Evolutionary conservation across 2,113 vertebrate genomes (phyloP).

Genomic region (Charadrius vociferus): DNA sequence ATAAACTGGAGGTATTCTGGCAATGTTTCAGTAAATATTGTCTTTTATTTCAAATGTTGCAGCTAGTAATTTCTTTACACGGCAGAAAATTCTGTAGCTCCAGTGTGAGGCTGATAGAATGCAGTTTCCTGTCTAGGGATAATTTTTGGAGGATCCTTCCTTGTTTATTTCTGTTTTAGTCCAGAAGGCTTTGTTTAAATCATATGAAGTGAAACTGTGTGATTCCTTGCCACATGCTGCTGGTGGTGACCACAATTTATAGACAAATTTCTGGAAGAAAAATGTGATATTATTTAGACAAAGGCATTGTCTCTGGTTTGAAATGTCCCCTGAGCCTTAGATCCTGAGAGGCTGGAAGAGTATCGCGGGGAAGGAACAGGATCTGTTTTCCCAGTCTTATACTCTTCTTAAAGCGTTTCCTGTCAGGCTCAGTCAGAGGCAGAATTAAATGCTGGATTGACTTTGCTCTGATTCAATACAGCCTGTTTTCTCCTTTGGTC

Average conservation of each 20-base stretch:
- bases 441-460: not conserved
- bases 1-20: not conserved
- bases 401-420: not conserved
- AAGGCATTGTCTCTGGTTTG: not conserved
- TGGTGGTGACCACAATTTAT: not conserved
- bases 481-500: not conserved
- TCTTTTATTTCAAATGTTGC: not conserved
- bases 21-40: not conserved
- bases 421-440: not conserved
- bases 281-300: not conserved
- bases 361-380: rapidly evolving
- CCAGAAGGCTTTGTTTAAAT: not conserved
- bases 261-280: not conserved
- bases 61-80: not conserved
- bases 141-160: not conserved
- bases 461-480: not conserved
- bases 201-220: not conserved
- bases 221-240: not conserved
- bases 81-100: not conserved
- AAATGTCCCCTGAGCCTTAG: not conserved
- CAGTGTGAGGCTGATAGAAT: not conserved
- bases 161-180: not conserved
- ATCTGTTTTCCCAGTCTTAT: not conserved
- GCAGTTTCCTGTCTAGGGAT: not conserved
- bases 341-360: not conserved